Percentiles rank a stretch among this genome's conserved stretches.
Conservation (phyloP, 2,888 invertebrate genomes). For the Anodontia alba region DNA sequence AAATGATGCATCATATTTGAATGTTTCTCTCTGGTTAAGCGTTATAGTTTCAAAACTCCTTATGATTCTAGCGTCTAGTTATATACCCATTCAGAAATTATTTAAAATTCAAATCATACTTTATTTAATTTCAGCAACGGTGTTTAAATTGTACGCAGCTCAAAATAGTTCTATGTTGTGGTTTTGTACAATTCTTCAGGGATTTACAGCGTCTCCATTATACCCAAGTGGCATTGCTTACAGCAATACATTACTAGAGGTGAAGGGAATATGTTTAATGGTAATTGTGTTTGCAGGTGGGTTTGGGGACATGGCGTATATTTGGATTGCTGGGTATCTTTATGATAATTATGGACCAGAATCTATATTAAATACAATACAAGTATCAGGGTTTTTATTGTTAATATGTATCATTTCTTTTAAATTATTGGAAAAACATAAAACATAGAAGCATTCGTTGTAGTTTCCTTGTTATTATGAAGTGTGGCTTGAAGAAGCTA, state of each 20-base stretch:
- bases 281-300: slow-evolving; percentile 26
- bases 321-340: slow-evolving; percentile 29
- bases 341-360: slow-evolving; percentile 35
- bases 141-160: not conserved
- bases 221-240: slow-evolving; percentile 32
- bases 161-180: slow-evolving; percentile 15
- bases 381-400: slow-evolving; percentile 27
- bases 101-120: slow-evolving; percentile 3
- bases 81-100: slow-evolving; percentile 1
- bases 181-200: slow-evolving; percentile 23
- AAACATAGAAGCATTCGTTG: too few relatives aligned
- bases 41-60: slow-evolving; percentile 18
- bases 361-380: slow-evolving; percentile 37
- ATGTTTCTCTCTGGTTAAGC: slow-evolving; percentile 36
- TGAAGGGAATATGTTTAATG: slow-evolving; percentile 34
- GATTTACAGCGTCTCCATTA: slow-evolving; percentile 25
- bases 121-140: not conserved
- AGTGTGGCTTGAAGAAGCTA: too few relatives aligned
- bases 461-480: too few relatives aligned
- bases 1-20: slow-evolving; percentile 29
- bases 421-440: too few relatives aligned
- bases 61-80: not conserved
- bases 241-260: slow-evolving; percentile 28
- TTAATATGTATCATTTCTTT: too few relatives aligned
- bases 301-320: slow-evolving; percentile 31